Percentiles rank a stretch among this genome's conserved stretches.
Evolutionary conservation across 2,113 vertebrate species (phyloP).

Genomic region (Crotalus viridis): DNA sequence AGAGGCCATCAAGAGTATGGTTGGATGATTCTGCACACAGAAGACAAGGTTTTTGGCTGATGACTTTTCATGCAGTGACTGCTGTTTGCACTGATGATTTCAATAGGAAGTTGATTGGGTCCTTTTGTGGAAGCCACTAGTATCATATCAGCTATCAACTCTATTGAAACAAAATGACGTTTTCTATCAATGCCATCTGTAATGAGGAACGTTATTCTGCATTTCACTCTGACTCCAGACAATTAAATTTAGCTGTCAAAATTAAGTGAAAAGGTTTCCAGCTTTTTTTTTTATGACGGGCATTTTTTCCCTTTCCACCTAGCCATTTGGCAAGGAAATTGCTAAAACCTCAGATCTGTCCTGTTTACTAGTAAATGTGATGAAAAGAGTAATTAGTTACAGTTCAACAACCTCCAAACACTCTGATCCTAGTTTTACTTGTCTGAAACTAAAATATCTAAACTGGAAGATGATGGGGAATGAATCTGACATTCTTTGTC

Average conservation of each 20-base stretch:
- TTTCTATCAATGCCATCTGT: conserved; percentile 27
- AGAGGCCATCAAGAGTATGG: neutral
- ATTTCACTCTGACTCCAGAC: conserved; percentile 5
- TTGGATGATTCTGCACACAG: neutral
- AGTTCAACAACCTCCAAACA: neutral
- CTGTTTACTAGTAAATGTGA: neutral
- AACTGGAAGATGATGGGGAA: neutral
- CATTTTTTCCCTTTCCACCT: conserved; percentile 6
- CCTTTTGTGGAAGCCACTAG: conserved; percentile 31
- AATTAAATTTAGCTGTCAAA: conserved; percentile 5
- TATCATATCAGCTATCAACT: conserved; percentile 1
- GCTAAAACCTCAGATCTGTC: conserved; percentile 28
- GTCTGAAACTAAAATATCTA: conserved; percentile 4
- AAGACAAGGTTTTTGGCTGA: conserved; percentile 1
- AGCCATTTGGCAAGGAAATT: conserved; percentile 27
- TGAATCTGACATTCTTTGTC: neutral
- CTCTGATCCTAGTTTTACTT: neutral
- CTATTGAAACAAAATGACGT: neutral
- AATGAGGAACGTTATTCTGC: conserved; percentile 18
- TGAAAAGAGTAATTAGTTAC: conserved; percentile 49
- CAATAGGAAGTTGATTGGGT: conserved; percentile 3
- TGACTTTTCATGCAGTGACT: neutral
- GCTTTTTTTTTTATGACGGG: conserved; percentile 15
- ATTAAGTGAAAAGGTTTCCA: neutral
- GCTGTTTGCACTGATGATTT: neutral